phyloP scores from a whole-genome alignment of 1,140 invertebrate genomes.

The Theocolax elegans region DNA sequence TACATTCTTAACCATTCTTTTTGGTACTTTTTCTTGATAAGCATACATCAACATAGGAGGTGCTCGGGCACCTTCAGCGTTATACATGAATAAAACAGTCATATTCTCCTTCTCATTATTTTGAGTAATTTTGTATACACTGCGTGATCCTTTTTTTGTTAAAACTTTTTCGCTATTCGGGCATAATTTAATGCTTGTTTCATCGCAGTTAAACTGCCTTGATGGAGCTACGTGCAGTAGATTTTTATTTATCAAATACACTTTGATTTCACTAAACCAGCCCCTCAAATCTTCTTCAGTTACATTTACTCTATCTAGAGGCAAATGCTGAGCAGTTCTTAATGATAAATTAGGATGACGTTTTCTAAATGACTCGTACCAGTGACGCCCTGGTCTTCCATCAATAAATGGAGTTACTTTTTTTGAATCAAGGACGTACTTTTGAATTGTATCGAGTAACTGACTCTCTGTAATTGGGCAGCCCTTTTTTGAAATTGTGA shows the following conservation, averaged over 20 bases:
- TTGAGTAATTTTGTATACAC: background rate
- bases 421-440: too few relatives aligned
- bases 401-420: conserved; percentile 10
- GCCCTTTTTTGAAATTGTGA: too few relatives aligned
- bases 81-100: too few relatives aligned
- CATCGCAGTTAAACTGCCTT: conserved; percentile 5
- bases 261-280: background rate
- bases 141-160: background rate
- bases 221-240: background rate
- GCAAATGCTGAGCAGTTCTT: conserved; percentile 7
- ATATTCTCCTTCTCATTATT: background rate
- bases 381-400: conserved; percentile 7
- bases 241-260: background rate
- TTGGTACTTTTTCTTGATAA: conserved; percentile 47
- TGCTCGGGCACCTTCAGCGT: too few relatives aligned
- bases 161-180: background rate
- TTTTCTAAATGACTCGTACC: background rate
- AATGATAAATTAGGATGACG: conserved; percentile 7
- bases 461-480: too few relatives aligned
- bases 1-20: conserved; percentile 37
- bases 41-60: conserved; percentile 48
- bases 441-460: too few relatives aligned
- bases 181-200: background rate
- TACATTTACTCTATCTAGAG: background rate
- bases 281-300: conserved; percentile 1